phyloP scores from a whole-genome alignment of 92 coral and sea anemone species.

The Metridium senile region DNA sequence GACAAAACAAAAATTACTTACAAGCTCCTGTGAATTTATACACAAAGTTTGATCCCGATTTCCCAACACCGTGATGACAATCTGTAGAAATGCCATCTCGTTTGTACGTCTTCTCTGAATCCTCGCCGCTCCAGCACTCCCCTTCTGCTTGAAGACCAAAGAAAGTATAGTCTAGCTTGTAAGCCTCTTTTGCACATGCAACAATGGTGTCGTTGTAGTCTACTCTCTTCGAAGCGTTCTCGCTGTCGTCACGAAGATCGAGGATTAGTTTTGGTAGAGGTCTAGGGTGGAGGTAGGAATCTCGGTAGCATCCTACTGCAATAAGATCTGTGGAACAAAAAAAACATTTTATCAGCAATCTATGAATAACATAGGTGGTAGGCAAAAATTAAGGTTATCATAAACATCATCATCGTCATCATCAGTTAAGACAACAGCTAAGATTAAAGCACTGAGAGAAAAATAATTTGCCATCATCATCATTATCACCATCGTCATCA shows the following conservation, averaged over 20 bases:
- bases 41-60: conserved; percentile 69
- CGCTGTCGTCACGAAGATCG: conserved; percentile 68
- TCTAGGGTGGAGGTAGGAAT: conserved; percentile 76
- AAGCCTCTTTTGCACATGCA: conserved; percentile 74
- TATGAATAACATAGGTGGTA: no score
- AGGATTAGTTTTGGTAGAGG: conserved; percentile 87
- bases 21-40: conserved; percentile 64
- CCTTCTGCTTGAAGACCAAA: conserved; percentile 71
- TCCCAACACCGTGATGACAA: conserved; percentile 70
- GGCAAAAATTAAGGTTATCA: no score
- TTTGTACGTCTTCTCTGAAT: conserved; percentile 59
- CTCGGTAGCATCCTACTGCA: conserved; percentile 83
- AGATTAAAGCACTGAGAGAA: no score
- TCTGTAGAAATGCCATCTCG: conserved; percentile 63
- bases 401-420: no score
- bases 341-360: not conserved
- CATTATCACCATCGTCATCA: no score
- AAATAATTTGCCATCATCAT: no score
- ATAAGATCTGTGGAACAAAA: conserved; percentile 2
- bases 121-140: conserved; percentile 83
- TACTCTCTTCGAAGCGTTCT: conserved; percentile 20
- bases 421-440: no score
- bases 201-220: conserved; percentile 63
- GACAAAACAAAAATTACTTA: conserved; percentile 17
- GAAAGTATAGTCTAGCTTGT: conserved; percentile 39